Evolutionary conservation across 30 jellyfish, hydroid and myxozoan genomes (phyloP), one percentile per base, ranked within the genome.

Genomic region (Sanderia malayensis): DNA sequence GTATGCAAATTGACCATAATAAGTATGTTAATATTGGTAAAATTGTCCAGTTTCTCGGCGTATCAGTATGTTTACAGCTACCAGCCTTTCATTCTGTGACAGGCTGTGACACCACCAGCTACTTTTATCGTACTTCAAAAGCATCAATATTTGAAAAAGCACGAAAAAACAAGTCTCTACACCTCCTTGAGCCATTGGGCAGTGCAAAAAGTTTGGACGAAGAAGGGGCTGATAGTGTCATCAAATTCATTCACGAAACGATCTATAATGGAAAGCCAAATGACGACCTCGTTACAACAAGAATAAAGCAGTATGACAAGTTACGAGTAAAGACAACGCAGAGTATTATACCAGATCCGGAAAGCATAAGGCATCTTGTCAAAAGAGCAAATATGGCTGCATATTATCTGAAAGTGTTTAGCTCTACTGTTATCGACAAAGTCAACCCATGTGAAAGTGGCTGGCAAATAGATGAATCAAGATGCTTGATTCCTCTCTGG

Each of bases 401-500:
- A 67, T 67, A 67, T 33, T 67, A 33, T 33, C 32, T 67, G 64
- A 67, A 67, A 45, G 79, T 64, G 27, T 67, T 67, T 34, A 67
- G 79, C 79, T 67, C 79, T 67, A 62, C 79, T 67, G 79, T 67
- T 33, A 67, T 67, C 64, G 79, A 67, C 45, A 67, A 34, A 33
- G 44, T 67, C 33, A 33, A 67, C 60, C 64, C 79, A 28, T 67
- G 79, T 67, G n/a, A 70, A 70, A 70, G 71, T 46, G 83, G 83
- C 83, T 70, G 83, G 83, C 71, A 22, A 55, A 70, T 46, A 46
- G 73, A 70, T 1, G 83, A 70, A 70, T 22, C 2, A 15, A 61
- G 83, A 46, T 70, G 71, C 30, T 70, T 70, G 58, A 46, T 70
- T 70, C 71, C 83, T 70, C 71, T 70, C 83, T 70, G 71, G 83